Conservation (phyloP, 2,888 invertebrate species). For the Octonoba sinensis region DNA sequence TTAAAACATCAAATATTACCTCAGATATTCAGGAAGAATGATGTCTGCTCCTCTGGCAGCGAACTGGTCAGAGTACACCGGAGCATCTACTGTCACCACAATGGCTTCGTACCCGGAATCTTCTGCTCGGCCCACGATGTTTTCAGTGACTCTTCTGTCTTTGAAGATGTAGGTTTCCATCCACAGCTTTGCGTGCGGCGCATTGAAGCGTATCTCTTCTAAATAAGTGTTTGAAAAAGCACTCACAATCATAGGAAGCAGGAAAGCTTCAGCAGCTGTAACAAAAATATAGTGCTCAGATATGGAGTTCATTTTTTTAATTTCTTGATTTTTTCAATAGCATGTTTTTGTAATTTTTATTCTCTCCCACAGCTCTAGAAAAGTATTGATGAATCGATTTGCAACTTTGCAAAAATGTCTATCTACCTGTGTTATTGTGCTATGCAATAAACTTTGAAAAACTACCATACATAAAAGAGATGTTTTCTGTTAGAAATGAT, state of each 20-base stretch:
- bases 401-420: too few relatives aligned
- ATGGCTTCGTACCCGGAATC: conserved; percentile 5
- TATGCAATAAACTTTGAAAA: too few relatives aligned
- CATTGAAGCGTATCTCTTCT: conserved; percentile 8
- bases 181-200: conserved; percentile 6
- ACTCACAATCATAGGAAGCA: conserved; percentile 4
- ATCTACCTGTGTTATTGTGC: too few relatives aligned
- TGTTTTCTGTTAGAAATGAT: too few relatives aligned
- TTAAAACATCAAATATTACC: background rate
- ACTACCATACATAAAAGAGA: too few relatives aligned
- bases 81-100: background rate
- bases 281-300: background rate
- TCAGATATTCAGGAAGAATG: background rate
- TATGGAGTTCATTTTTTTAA: too few relatives aligned
- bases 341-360: too few relatives aligned
- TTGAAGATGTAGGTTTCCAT: conserved; percentile 4
- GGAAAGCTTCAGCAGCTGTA: conserved; percentile 8
- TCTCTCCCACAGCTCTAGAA: too few relatives aligned
- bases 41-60: background rate
- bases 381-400: too few relatives aligned
- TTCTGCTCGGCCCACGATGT: conserved; percentile 1
- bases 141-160: conserved; percentile 1
- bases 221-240: conserved; percentile 7
- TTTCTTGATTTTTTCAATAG: too few relatives aligned
- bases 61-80: background rate